Percentiles rank a stretch among this genome's conserved stretches.
Conservation (phyloP, 2,888 invertebrate species). For the Parascotia fuliginaria region DNA sequence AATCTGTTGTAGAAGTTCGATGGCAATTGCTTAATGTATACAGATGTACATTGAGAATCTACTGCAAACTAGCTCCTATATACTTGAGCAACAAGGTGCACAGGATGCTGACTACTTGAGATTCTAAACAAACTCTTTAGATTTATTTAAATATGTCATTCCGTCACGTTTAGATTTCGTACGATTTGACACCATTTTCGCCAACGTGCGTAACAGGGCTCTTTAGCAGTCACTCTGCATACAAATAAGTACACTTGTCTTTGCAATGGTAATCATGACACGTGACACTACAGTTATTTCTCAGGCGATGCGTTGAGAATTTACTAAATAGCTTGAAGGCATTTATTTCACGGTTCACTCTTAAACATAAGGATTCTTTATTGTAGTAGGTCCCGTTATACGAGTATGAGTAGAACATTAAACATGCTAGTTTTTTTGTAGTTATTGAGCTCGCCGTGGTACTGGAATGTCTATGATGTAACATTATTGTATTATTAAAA, state of each 20-base stretch:
- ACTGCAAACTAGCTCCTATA: no score
- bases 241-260: slow-evolving; percentile 1
- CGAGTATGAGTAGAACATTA: neutral
- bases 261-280: slow-evolving; percentile 4
- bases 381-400: slow-evolving; percentile 4
- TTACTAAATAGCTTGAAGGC: slow-evolving; percentile 18
- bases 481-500: no score
- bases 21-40: no score
- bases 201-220: neutral
- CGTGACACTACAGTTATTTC: slow-evolving; percentile 12
- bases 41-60: no score
- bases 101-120: no score
- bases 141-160: no score
- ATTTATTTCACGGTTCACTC: neutral
- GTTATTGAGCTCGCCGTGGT: no score
- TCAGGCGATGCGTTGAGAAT: slow-evolving; percentile 15
- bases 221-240: neutral
- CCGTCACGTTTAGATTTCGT: neutral
- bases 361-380: slow-evolving; percentile 3
- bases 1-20: no score
- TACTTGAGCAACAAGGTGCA: no score
- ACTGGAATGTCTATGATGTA: no score
- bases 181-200: neutral
- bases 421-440: neutral
- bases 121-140: no score